Conservation (phyloP, 1,140 invertebrate genomes). For the Dendrolimus kikuchii region DNA sequence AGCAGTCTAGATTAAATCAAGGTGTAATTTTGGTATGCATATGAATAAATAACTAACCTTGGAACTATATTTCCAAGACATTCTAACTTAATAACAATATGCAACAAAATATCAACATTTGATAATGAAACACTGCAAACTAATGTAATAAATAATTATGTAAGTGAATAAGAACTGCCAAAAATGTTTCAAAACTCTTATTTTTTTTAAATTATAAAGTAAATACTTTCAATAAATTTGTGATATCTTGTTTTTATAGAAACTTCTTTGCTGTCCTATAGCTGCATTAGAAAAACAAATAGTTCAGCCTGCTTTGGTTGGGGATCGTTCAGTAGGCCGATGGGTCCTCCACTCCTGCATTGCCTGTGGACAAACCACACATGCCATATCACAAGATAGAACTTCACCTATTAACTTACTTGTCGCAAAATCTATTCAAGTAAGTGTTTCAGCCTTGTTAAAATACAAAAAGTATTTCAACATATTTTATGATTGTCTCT, state of each 20-base stretch:
- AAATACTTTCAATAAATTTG: too few species aligned
- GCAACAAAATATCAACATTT: too few species aligned
- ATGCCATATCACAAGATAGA: slow-evolving; percentile 46
- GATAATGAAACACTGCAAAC: too few species aligned
- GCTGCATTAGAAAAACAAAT: slow-evolving; percentile 38
- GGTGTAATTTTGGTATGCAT: too few species aligned
- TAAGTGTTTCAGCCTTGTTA: slow-evolving; percentile 18
- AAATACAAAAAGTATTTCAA: neutral
- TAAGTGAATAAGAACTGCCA: too few species aligned
- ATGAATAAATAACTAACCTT: too few species aligned
- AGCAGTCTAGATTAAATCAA: too few species aligned
- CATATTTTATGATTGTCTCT: neutral
- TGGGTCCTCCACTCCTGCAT: slow-evolving; percentile 55
- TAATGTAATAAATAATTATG: too few species aligned
- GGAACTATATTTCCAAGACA: too few species aligned
- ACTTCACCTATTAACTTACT: slow-evolving; percentile 25
- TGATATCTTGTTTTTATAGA: slow-evolving; percentile 35
- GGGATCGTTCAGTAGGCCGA: slow-evolving; percentile 32
- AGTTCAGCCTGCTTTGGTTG: slow-evolving; percentile 43
- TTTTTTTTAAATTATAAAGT: too few species aligned
- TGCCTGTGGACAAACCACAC: slow-evolving; percentile 49
- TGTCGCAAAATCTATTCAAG: slow-evolving; percentile 40
- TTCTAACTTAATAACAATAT: too few species aligned
- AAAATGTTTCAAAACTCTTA: too few species aligned
- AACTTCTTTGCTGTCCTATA: slow-evolving; percentile 35